These are phyloP conservation scores for Pollenia griseotomentosa DNA, from an alignment of 2,888 invertebrate species.

Conservation along the genomic window DNA sequence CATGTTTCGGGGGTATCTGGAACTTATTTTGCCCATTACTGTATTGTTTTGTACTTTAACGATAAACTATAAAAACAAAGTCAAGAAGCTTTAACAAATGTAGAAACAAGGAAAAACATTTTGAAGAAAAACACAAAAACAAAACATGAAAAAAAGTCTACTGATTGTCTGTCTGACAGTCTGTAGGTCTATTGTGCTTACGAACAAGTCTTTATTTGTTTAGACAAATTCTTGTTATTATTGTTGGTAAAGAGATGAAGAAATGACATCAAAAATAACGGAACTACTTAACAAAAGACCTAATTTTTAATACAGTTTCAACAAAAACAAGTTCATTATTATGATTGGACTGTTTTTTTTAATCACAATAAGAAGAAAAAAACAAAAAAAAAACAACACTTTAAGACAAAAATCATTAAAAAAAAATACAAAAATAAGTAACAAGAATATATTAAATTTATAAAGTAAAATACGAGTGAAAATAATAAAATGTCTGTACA, in stretches of 20 bases:
- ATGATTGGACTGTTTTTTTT: background rate
- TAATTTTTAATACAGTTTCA: constrained; percentile 64
- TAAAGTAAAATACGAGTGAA: constrained; percentile 23
- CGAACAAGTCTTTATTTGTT: no score
- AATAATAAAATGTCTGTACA: constrained; percentile 73
- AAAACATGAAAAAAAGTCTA: constrained; percentile 21
- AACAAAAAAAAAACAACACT: constrained; percentile 1
- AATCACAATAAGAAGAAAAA: constrained; percentile 23
- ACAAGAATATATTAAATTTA: constrained; percentile 8
- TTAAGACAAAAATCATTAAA: background rate
- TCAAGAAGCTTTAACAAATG: constrained; percentile 27
- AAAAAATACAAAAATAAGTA: constrained; percentile 3
- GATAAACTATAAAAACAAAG: constrained; percentile 13
- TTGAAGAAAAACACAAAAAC: background rate
- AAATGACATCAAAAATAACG: constrained; percentile 54
- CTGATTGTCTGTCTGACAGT: constrained; percentile 3
- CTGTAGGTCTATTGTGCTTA: background rate
- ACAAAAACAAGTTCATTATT: constrained; percentile 12
- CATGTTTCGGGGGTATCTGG: background rate
- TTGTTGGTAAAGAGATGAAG: background rate
- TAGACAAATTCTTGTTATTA: no score
- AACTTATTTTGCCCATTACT: background rate
- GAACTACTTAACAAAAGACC: constrained; percentile 55
- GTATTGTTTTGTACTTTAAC: background rate
- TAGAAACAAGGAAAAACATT: constrained; percentile 7